Evolutionary conservation across 2,888 invertebrate genomes (phyloP), one percentile per base, ranked within the genome.

Genomic region (Conistra vaccinii): DNA sequence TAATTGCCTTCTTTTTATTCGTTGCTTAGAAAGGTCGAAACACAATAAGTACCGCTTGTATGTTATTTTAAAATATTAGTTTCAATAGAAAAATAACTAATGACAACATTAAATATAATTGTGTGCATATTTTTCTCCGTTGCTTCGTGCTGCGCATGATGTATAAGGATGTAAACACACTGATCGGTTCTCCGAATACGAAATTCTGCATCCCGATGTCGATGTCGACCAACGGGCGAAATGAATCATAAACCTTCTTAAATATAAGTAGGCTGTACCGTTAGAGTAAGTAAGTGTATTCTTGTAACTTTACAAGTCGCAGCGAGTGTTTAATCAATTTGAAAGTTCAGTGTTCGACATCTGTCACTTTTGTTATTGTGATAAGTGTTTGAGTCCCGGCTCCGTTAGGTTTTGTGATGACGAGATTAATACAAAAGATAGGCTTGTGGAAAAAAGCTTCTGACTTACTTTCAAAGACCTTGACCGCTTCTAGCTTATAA

Each of bases 251-350:
- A 75, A 85, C 81, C 83, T 87, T 85, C 82, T 83, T 77, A 81
- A 78, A 78, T 72, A 63, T 85, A 90, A 90, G 90, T 90, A 89
- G 91, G 90, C 74, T 90, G 88, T 82, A 85, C 92, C 92, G 91
- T 91, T 91, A 91, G 58, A 75, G 74, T 81, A 69, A 76, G 55
- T 65, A 69, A 76, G 55, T 65, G 29, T 71, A 65, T 35, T 66
- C 78, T 62, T 84, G 80, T 82, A 85, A 82, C n/a, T n/a, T n/a
- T n/a, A n/a, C 76, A 71, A 84, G 76, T 67, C 75, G 42, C 68
- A 58, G 62, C 63, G 82, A 80, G 80, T 85, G 61, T 81, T 83
- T 84, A 83, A 85, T 85, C 81, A 78, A 76, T 84, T 83, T 76
- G 87, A 88, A 87, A 87, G 87, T 86, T 82, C 80, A 80, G 84